A percentile compares a stretch with the other conserved stretches of the same genome.
Conservation (phyloP, 2,888 invertebrate species). For the Clepsis dumicolana region DNA sequence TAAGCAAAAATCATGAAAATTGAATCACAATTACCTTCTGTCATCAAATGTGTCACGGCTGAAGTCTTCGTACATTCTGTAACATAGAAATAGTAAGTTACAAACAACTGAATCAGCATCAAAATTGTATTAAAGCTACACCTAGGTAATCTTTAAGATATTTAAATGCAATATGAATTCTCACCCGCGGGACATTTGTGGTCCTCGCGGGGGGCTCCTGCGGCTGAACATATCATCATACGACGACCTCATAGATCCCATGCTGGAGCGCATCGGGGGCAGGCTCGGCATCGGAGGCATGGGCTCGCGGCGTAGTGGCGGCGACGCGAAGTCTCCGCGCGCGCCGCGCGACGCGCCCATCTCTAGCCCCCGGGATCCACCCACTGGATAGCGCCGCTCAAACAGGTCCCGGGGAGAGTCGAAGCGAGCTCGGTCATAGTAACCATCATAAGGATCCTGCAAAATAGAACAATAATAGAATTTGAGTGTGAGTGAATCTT, state of each 20-base stretch:
- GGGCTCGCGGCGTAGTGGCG: slow-evolving; percentile 91
- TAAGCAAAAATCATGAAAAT: slow-evolving; percentile 41
- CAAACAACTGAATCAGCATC: background rate
- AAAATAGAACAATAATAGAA: slow-evolving; percentile 42
- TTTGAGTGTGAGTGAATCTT: background rate
- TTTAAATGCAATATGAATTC: slow-evolving; percentile 49
- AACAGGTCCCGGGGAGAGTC: slow-evolving; percentile 93
- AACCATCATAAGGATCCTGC: slow-evolving; percentile 91
- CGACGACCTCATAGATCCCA: slow-evolving; percentile 90
- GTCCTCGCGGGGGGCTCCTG: slow-evolving; percentile 90
- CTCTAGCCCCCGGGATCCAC: slow-evolving; percentile 83
- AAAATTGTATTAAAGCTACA: background rate
- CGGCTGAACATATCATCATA: slow-evolving; percentile 94
- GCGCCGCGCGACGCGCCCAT: slow-evolving; percentile 83
- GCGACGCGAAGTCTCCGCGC: slow-evolving; percentile 90
- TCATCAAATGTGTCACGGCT: slow-evolving; percentile 96
- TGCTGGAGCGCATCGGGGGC: slow-evolving; percentile 86
- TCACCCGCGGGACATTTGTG: slow-evolving; percentile 84
- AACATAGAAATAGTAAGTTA: slow-evolving; percentile 53
- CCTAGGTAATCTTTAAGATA: background rate
- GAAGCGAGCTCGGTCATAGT: slow-evolving; percentile 92
- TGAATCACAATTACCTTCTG: slow-evolving; percentile 88
- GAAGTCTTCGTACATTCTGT: slow-evolving; percentile 94
- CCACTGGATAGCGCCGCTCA: slow-evolving; percentile 91
- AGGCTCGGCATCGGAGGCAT: slow-evolving; percentile 93